phyloP scores from a whole-genome alignment of 2,888 invertebrate genomes.

The Tanaodytes sp. region DNA sequence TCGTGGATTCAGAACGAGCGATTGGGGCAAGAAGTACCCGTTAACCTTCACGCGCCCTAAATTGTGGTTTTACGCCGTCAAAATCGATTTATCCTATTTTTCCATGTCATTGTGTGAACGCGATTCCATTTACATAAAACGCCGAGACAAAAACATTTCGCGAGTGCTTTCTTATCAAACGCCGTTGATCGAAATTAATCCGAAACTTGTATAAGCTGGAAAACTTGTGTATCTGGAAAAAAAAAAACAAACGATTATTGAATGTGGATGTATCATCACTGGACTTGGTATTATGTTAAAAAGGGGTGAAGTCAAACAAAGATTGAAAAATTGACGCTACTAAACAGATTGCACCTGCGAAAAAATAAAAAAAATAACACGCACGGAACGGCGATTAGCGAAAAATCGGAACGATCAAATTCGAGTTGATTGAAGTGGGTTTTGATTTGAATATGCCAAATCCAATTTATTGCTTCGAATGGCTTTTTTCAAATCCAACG shows the following conservation, averaged over 20 bases:
- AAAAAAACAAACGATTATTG: slow-evolving; percentile 15
- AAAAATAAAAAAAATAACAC: too few species aligned
- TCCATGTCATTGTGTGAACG: slow-evolving; percentile 42
- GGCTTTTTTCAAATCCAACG: too few species aligned
- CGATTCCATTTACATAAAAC: slow-evolving; percentile 47
- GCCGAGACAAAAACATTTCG: too few species aligned
- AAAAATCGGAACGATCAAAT: too few species aligned
- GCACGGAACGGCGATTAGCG: too few species aligned
- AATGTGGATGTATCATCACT: neutral
- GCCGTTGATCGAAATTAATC: slow-evolving; percentile 20
- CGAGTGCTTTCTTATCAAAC: slow-evolving; percentile 43
- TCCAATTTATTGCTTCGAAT: too few species aligned
- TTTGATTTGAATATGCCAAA: too few species aligned
- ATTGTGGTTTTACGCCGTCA: slow-evolving; percentile 61
- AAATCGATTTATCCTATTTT: slow-evolving; percentile 59
- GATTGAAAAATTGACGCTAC: too few species aligned
- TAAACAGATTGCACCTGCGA: too few species aligned
- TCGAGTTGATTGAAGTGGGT: too few species aligned
- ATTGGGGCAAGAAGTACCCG: slow-evolving; percentile 46
- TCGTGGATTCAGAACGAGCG: slow-evolving; percentile 53
- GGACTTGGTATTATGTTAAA: too few species aligned
- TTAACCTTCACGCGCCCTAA: slow-evolving; percentile 50
- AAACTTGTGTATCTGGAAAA: slow-evolving; percentile 30
- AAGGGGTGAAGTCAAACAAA: too few species aligned
- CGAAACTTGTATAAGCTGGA: slow-evolving; percentile 27